Evolutionary conservation across 2,113 vertebrate genomes (phyloP), one percentile per base, ranked within the genome.

Genomic region (Myanophis thanlyinensis): DNA sequence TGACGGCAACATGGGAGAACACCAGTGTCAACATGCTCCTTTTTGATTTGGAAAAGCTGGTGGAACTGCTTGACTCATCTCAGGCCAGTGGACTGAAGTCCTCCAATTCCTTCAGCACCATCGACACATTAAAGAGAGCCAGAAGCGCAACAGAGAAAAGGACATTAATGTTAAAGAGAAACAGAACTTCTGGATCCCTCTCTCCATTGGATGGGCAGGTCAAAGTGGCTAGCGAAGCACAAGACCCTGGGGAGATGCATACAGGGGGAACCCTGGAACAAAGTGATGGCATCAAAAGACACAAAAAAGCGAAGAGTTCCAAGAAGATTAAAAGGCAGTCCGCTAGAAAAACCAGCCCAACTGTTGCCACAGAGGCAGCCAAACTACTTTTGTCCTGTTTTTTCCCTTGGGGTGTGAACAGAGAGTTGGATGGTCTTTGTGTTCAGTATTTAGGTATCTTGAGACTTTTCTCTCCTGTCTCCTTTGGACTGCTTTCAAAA

Each of bases 331-430:
- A 85, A 80, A 88, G 67, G 44, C 95, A 96, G 46, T 90, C 93
- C 23, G 89, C 92, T 30, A 96, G 94, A 92, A 97, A 92, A 93
- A 7, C 94, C 0, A 96, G 97, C 92, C 46, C 96, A 87, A 96
- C 84, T 0, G 0, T 97, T 0, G 52, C 86, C 30, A 91, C 92
- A 5, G 98, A 98, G 5, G 88, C 96, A 89, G 97, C 97, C 4
- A 97, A 97, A 84, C 95, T 98, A 88, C 91, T 98, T 52, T 93
- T 98, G 49, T 98, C 98, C 0, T 98, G 98, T 89, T 95, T 98
- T 18, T 95, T 98, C 30, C 98, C 98, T 0, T 98, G 98, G 98
- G 98, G 98, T 22, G 84, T 97, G 90, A 97, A 98, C 95, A 94
- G 95, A 91, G 98, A 98, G 49, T 30, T 96, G 40, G 98, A 98